Percentiles rank a stretch among this genome's conserved stretches.
Evolutionary conservation across 2,888 invertebrate species (phyloP).

Genomic region (Heteropelma amictum): DNA sequence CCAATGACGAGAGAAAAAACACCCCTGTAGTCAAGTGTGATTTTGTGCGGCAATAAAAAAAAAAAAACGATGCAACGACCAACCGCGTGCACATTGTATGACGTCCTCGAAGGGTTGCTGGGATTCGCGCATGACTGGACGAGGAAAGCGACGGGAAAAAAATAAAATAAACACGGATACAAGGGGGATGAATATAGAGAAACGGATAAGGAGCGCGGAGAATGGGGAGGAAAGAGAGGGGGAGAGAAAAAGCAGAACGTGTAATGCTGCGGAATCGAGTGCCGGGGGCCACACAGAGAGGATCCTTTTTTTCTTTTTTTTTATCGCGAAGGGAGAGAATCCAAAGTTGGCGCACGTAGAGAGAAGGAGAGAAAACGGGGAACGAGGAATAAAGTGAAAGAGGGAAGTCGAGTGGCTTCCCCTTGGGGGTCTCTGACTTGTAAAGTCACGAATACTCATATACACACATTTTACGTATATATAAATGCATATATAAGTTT

Average conservation of each 20-base stretch:
- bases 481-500: background rate
- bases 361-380: conserved; percentile 34
- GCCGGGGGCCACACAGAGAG: conserved; percentile 56
- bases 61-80: conserved; percentile 22
- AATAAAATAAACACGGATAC: background rate
- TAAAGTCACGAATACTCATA: conserved; percentile 35
- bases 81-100: conserved; percentile 50
- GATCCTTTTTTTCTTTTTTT: conserved; percentile 30
- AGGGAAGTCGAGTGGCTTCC: conserved; percentile 52
- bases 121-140: conserved; percentile 13
- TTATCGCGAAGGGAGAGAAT: conserved; percentile 27
- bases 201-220: background rate
- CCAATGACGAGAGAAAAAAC: too few relatives aligned
- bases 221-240: conserved; percentile 1
- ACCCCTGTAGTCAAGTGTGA: too few relatives aligned
- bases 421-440: conserved; percentile 43
- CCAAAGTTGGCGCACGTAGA: conserved; percentile 42
- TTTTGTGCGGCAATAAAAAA: too few relatives aligned
- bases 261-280: conserved; percentile 76
- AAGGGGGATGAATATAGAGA: background rate
- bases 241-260: conserved; percentile 39
- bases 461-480: background rate
- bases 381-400: conserved; percentile 39
- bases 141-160: background rate
- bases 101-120: conserved; percentile 14